Conservation (phyloP, 2,888 invertebrate species). For the Eupithecia centaureata region DNA sequence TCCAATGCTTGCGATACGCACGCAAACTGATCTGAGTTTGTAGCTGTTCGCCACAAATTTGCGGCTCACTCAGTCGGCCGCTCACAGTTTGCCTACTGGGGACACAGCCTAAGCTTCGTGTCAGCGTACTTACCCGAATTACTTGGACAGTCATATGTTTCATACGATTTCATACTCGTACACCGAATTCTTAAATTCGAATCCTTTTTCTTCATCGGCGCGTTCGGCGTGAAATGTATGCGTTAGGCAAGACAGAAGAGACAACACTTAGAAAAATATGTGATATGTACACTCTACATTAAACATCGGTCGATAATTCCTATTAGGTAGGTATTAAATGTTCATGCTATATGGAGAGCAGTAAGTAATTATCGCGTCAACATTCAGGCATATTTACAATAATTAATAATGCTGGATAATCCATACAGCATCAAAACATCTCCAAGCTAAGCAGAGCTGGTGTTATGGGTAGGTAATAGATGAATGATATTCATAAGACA, state of each 20-base stretch:
- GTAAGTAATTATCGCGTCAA: not conserved
- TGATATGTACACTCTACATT: not conserved
- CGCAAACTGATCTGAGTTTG: too few species aligned
- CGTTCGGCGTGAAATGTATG: not conserved
- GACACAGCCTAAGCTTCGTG: too few species aligned
- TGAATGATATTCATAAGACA: too few species aligned
- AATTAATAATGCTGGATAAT: not conserved
- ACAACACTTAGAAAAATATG: not conserved
- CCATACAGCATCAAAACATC: too few species aligned
- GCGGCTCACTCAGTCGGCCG: too few species aligned
- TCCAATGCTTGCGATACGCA: too few species aligned
- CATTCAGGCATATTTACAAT: not conserved
- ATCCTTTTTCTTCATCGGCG: slow-evolving; percentile 22
- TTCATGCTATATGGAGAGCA: not conserved
- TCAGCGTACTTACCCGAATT: not conserved
- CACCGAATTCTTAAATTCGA: slow-evolving; percentile 31
- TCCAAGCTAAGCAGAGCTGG: too few species aligned
- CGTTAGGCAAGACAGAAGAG: slow-evolving; percentile 4
- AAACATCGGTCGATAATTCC: not conserved
- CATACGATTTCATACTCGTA: not conserved
- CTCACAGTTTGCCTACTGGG: too few species aligned
- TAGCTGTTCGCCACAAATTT: too few species aligned
- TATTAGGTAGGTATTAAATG: not conserved
- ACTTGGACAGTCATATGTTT: slow-evolving; percentile 9
- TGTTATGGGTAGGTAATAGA: too few species aligned